phyloP scores from a whole-genome alignment of 2,888 invertebrate species.

The Drosophila eohydei region DNA sequence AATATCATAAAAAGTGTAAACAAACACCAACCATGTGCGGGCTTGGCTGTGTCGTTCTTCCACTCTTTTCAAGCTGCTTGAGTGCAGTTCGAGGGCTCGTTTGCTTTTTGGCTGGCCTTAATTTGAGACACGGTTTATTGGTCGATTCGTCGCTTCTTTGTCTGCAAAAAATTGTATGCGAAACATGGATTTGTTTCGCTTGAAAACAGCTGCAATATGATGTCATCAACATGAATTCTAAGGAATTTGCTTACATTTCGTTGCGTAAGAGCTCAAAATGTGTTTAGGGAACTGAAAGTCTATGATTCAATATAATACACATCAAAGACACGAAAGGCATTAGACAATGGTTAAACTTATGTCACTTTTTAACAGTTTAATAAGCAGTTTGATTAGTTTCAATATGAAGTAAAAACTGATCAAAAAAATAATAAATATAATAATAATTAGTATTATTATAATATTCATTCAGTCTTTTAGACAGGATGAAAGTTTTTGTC shows the following conservation, averaged over 20 bases:
- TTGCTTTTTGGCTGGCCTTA: constrained; percentile 15
- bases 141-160: constrained; percentile 12
- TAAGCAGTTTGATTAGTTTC: neutral
- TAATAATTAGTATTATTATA: neutral
- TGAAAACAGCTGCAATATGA: constrained; percentile 69
- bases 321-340: neutral
- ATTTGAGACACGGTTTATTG: constrained; percentile 17
- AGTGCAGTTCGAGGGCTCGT: constrained; percentile 15
- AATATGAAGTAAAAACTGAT: no score
- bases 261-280: neutral
- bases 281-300: neutral
- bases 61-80: constrained; percentile 7
- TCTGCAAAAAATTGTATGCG: constrained; percentile 47
- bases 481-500: no score
- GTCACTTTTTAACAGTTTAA: neutral
- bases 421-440: no score
- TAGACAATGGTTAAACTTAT: neutral
- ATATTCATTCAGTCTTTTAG: neutral
- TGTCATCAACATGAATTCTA: constrained; percentile 47
- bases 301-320: neutral
- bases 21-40: constrained; percentile 62
- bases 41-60: constrained; percentile 20
- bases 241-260: constrained; percentile 9
- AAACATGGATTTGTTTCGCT: constrained; percentile 45
- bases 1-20: constrained; percentile 49